A percentile compares a stretch with the other conserved stretches of the same genome.
These are phyloP conservation scores for Axinella damicornis DNA, from an alignment of 37 sponge, comb jelly and placozoan genomes.

Conservation along the genomic window DNA sequence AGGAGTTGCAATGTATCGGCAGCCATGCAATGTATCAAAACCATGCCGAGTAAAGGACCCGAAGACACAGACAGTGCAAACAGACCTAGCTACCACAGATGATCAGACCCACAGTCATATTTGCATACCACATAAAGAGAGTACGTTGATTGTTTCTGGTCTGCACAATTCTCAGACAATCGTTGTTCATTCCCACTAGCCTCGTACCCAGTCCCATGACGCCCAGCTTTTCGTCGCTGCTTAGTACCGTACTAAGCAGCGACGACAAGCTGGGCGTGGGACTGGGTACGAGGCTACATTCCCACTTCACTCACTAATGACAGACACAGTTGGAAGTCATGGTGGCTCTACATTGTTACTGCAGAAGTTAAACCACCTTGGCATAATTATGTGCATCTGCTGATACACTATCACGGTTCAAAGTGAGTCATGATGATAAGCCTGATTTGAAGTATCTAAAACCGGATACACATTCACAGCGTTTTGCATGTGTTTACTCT, in stretches of 20 bases:
- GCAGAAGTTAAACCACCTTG: constrained; percentile 4
- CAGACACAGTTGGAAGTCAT: constrained; percentile 20
- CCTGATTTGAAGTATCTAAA: neutral
- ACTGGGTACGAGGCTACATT: too few species aligned
- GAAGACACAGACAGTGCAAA: neutral
- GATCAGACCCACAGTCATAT: neutral
- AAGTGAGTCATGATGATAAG: neutral
- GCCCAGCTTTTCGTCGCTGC: too few species aligned
- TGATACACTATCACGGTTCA: constrained; percentile 28
- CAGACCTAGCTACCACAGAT: neutral
- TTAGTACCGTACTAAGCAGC: too few species aligned
- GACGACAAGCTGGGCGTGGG: too few species aligned
- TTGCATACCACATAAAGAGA: neutral
- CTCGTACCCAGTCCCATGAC: too few species aligned
- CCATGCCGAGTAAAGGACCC: neutral
- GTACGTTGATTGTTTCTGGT: neutral
- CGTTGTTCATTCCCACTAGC: constrained; percentile 26
- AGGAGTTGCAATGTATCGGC: too few species aligned
- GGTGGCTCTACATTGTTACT: constrained; percentile 28
- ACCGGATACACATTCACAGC: neutral
- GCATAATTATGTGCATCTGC: constrained; percentile 25
- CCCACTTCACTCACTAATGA: constrained; percentile 22
- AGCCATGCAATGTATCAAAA: too few species aligned
- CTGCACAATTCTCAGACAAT: constrained; percentile 13
- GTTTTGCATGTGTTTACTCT: constrained; percentile 7